A percentile compares a stretch with the other conserved stretches of the same genome.
These are phyloP conservation scores for Apotomis capreana DNA, from an alignment of 2,888 invertebrate species.

Conservation along the genomic window DNA sequence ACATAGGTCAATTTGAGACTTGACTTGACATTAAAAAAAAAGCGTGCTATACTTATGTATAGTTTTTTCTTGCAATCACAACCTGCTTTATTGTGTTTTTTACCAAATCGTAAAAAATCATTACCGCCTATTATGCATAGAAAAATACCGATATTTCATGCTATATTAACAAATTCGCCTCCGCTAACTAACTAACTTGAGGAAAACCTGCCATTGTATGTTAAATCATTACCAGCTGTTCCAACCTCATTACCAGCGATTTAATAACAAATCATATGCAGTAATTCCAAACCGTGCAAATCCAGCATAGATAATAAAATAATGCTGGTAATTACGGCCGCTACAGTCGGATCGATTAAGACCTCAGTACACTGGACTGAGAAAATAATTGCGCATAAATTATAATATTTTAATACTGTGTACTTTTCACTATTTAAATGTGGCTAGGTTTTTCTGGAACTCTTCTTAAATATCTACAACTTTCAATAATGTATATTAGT, in stretches of 20 bases:
- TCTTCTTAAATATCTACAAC: neutral
- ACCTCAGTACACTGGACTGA: conserved; percentile 18
- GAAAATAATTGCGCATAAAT: conserved; percentile 28
- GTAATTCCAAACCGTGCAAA: conserved; percentile 30
- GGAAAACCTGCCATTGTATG: conserved; percentile 14
- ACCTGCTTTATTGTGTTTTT: too few relatives aligned
- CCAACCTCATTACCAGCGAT: conserved; percentile 24
- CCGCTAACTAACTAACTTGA: neutral
- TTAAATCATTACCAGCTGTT: conserved; percentile 24
- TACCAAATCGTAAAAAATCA: too few relatives aligned
- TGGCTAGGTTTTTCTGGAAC: conserved; percentile 11
- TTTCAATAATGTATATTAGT: too few relatives aligned
- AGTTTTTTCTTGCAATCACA: too few relatives aligned
- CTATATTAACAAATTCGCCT: neutral
- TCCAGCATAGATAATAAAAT: conserved; percentile 40
- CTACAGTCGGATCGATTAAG: conserved; percentile 36
- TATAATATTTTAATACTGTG: conserved; percentile 8
- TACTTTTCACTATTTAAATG: conserved; percentile 20
- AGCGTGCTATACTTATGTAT: too few relatives aligned
- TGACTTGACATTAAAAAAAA: too few relatives aligned
- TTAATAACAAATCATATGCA: conserved; percentile 41
- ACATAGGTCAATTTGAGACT: too few relatives aligned
- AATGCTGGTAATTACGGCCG: conserved; percentile 33
- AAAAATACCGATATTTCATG: too few relatives aligned
- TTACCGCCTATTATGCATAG: too few relatives aligned